A percentile compares a stretch with the other conserved stretches of the same genome.
These are phyloP conservation scores for Aspidiotus rigidus DNA, from an alignment of 2,888 invertebrate species.

Conservation along the genomic window DNA sequence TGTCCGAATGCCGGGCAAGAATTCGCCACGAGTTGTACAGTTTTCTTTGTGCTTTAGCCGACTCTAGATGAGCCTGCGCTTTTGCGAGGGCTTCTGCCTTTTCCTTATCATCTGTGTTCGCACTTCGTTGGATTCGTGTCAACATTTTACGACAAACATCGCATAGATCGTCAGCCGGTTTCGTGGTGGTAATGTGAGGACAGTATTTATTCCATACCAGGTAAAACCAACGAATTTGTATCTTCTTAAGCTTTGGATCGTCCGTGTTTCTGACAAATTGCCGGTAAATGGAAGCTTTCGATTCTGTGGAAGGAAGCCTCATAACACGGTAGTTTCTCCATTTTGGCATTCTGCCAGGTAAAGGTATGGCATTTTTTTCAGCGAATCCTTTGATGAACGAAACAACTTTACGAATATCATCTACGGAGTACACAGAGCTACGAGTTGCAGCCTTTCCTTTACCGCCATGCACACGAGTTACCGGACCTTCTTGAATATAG, in stretches of 20 bases:
- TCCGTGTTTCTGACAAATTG: not conserved
- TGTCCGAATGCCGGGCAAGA: not conserved
- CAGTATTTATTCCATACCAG: conserved; percentile 4
- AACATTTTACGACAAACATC: conserved; percentile 4
- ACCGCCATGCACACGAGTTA: too few species aligned
- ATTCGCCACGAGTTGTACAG: not conserved
- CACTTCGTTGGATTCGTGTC: not conserved
- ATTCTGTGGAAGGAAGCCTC: not conserved
- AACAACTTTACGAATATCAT: conserved; percentile 4
- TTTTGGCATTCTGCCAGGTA: conserved; percentile 6
- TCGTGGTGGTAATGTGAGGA: not conserved
- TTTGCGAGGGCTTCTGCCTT: not conserved
- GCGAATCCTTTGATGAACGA: not conserved
- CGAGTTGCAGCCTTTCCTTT: too few species aligned
- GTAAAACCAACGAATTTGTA: not conserved
- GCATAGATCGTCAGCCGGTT: conserved; percentile 8
- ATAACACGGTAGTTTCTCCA: conserved; percentile 11
- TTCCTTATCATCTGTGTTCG: not conserved
- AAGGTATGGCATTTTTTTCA: not conserved
- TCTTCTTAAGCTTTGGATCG: conserved; percentile 1
- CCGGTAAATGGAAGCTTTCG: conserved; percentile 1
- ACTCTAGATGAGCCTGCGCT: not conserved
- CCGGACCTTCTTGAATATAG: too few species aligned
- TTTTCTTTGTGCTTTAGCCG: not conserved
- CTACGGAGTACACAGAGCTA: too few species aligned